A percentile compares a stretch with the other conserved stretches of the same genome.
Conservation (phyloP, 2,888 invertebrate species). For the Parnassius glacialis region DNA sequence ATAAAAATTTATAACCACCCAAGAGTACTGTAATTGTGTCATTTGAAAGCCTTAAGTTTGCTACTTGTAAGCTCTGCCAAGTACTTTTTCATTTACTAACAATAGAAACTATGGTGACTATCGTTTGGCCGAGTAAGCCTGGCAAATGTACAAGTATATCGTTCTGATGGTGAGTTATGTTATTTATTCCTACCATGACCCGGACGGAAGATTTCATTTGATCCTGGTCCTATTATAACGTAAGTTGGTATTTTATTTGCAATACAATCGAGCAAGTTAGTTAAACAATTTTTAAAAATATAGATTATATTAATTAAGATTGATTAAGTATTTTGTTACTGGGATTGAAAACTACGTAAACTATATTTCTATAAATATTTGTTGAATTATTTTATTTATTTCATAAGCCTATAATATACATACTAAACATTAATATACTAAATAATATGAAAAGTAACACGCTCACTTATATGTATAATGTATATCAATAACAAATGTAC, state of each 20-base stretch:
- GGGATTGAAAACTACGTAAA: too few relatives aligned
- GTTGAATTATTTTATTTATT: too few relatives aligned
- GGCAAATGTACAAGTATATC: conserved; percentile 15
- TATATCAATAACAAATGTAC: too few relatives aligned
- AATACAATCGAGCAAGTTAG: not conserved
- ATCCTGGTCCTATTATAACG: conserved; percentile 11
- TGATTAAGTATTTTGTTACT: not conserved
- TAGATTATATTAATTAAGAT: not conserved
- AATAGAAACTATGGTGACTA: not conserved
- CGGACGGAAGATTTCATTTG: conserved; percentile 8
- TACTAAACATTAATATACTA: too few relatives aligned
- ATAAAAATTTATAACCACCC: too few relatives aligned
- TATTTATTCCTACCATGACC: conserved; percentile 5
- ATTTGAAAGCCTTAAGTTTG: too few relatives aligned
- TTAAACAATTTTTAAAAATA: not conserved
- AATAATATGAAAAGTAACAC: too few relatives aligned
- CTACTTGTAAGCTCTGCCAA: not conserved
- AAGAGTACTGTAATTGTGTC: too few relatives aligned
- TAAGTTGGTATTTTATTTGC: conserved; percentile 3
- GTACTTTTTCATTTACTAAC: conserved; percentile 6
- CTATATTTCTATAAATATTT: too few relatives aligned
- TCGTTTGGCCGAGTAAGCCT: conserved; percentile 11
- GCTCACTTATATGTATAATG: too few relatives aligned
- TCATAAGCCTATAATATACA: too few relatives aligned
- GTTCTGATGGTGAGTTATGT: conserved; percentile 7